Evolutionary conservation across 2,888 invertebrate genomes (phyloP).

Genomic region (Campaea margaritaria): DNA sequence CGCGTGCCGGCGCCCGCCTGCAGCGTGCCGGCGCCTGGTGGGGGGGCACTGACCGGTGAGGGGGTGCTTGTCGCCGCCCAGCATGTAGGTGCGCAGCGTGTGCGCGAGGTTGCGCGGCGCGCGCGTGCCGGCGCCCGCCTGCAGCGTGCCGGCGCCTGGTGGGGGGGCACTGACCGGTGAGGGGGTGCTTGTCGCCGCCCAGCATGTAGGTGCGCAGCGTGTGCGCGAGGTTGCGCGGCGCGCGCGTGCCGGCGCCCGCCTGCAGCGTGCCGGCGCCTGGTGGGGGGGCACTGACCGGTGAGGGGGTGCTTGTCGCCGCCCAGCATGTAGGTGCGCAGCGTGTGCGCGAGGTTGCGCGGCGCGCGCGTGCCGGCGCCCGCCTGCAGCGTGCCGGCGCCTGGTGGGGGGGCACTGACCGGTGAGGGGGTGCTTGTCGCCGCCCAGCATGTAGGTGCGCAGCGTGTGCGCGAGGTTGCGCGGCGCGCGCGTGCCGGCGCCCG

Average conservation of each 20-base stretch:
- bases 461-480: conserved; percentile 90
- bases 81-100: no score
- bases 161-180: conserved; percentile 42
- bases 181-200: conserved; percentile 91
- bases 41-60: no score
- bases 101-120: no score
- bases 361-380: conserved; percentile 81
- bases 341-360: conserved; percentile 90
- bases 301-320: conserved; percentile 91
- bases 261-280: background rate
- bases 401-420: conserved; percentile 41
- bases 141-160: background rate
- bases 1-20: background rate
- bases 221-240: conserved; percentile 90
- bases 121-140: background rate
- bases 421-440: conserved; percentile 90
- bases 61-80: no score
- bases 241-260: conserved; percentile 76
- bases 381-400: background rate
- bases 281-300: conserved; percentile 41
- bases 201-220: conserved; percentile 96
- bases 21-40: no score
- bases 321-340: conserved; percentile 96
- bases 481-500: conserved; percentile 84
- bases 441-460: conserved; percentile 96